Conservation (phyloP, 2,888 invertebrate species). For the Metopia argyrocephala region DNA sequence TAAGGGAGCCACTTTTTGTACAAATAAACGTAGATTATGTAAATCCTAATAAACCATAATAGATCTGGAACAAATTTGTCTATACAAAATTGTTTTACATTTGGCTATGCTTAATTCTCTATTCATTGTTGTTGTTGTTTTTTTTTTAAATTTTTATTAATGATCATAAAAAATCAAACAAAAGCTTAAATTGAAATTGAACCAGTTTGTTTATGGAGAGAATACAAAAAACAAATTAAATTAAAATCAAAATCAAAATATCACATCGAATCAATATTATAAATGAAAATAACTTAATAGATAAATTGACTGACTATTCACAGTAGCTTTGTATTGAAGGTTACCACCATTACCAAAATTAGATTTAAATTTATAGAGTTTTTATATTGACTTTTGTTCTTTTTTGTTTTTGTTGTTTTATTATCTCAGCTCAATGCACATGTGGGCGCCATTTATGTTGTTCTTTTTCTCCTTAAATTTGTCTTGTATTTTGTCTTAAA, state of each 20-base stretch:
- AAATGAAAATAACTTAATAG: too few species aligned
- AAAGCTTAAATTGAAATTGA: slow-evolving; percentile 3
- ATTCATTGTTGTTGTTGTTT: neutral
- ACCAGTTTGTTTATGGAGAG: neutral
- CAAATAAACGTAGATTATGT: slow-evolving; percentile 23
- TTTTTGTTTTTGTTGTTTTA: slow-evolving; percentile 13
- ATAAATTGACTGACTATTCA: neutral
- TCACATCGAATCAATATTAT: neutral
- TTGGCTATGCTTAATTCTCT: slow-evolving; percentile 8
- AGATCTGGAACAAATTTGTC: neutral
- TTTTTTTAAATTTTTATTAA: slow-evolving; percentile 3
- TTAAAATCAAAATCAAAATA: neutral
- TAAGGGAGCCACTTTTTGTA: slow-evolving; percentile 7
- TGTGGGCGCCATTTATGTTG: slow-evolving; percentile 54
- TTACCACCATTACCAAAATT: slow-evolving; percentile 9
- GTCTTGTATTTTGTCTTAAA: slow-evolving; percentile 48
- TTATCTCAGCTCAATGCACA: slow-evolving; percentile 33
- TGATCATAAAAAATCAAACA: neutral
- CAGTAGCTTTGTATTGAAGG: slow-evolving; percentile 41
- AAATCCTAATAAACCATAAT: neutral
- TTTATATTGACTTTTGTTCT: slow-evolving; percentile 19
- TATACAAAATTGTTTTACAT: neutral
- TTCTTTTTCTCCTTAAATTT: slow-evolving; percentile 35
- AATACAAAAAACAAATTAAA: neutral
- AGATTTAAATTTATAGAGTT: slow-evolving; percentile 21